Base-by-base conservation (phyloP, 2,113 vertebrate species). In the Oxygymnocypris stewartii region DNA sequence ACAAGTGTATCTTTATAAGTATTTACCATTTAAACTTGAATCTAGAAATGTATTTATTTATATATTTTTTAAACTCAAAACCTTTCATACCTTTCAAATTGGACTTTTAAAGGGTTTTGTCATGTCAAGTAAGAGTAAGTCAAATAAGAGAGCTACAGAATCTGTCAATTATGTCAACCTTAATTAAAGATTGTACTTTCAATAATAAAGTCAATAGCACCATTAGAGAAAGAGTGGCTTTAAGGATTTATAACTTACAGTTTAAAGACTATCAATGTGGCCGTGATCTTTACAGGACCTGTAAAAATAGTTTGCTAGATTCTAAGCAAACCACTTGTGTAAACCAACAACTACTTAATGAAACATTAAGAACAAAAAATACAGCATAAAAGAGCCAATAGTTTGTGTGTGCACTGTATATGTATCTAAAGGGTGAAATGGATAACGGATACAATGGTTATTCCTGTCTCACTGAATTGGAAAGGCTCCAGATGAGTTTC, bases 291-390 rank as follows among this genome's bases (percentile, higher is more conserved):
- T 65, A 65, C 54, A 59, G 54, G 54, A 23, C 7, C 18, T 59
- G 6, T 20, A 20, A 57, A 20, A 61, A 61, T 61, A n/a, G 57
- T 61, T 61, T 61, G 20, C 57, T 1, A 59, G 10, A 63, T 63
- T n/a, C 61, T 11, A 65, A 65, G 63, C n/a, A 65, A 65, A 67
- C 63, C 63, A 67, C 25, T 67, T 67, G 63, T 65, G 63, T 67
- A 67, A 67, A 67, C 28, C 13, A 31, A 31, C 63, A 61, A 7
- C 63, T 65, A 31, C 4, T 31, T 31, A 31, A 67, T 31, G 12
- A 31, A 65, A 65, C 61, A 67, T n/a, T n/a, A n/a, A 59, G 57
- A 59, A 8, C 57, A 59, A 3, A 59, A 59, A 59, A 59, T 59
- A 59, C 54, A 59, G 54, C 54, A 23, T 59, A 23, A 59, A 20